Base-by-base conservation (phyloP, 2,888 invertebrate genomes). In the Lasius fuliginosus region DNA sequence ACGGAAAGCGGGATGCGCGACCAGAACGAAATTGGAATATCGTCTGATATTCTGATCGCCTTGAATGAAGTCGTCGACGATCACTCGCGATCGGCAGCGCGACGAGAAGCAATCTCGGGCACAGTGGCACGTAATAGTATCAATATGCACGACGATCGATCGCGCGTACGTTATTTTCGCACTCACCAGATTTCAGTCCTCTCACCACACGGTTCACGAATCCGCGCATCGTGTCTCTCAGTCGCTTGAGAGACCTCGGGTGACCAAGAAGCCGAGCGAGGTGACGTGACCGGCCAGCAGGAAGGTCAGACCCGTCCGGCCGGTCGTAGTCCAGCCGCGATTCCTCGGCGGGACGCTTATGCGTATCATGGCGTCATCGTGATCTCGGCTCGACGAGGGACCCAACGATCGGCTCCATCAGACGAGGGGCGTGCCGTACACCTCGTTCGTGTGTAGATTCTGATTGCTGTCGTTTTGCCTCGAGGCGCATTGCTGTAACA, bases 391-490 rank as follows among this genome's bases (percentile, higher is more conserved):
- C 84, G 92, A 92, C 88, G 89, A 84, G 36, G 93, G 92, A 77
- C 97, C 97, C 95, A 96, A 96, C 95, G 96, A 96, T 90, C 97
- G 96, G 95, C 96, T 97, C 96, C 96, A 97, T 97, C 97, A 97
- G 96, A 97, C 97, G 94, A 96, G 92, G 87, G 96, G 96, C 40
- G 95, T 94, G 68, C 96, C 96, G 94, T 96, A 96, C 85, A 98
- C 97, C 95, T 98, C 98, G 95, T 98, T 98, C 92, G 97, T 97
- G 95, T 98, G 97, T 92, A 97, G 96, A 95, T 97, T 98, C 95
- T 98, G 98, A 96, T 97, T 97, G 92, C 97, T 97, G 95, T 97
- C 97, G 94, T 98, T 97, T 92, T 97, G 97, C 93, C 97, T 96
- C 86, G 96, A 96, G 83, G 97, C 96, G 94, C 98, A 98, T 97